Evolutionary conservation across 2,888 invertebrate genomes (phyloP).

Genomic region (Trypoxylon attenuatum): DNA sequence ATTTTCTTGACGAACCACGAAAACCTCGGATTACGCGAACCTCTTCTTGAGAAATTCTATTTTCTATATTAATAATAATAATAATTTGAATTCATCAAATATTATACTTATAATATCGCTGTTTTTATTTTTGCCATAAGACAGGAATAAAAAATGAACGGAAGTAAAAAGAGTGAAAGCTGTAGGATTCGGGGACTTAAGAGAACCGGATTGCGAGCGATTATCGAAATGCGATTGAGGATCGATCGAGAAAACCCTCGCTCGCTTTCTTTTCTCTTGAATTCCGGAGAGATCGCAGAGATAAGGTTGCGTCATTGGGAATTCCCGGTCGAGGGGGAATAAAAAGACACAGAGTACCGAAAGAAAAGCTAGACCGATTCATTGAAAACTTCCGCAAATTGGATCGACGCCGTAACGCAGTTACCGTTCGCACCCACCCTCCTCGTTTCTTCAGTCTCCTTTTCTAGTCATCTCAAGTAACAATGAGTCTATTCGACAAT

Average conservation of each 20-base stretch:
- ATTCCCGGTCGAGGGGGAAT: slow-evolving; percentile 17
- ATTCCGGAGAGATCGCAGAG: slow-evolving; percentile 15
- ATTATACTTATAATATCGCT: no score
- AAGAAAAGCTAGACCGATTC: slow-evolving; percentile 25
- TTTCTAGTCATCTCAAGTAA: background rate
- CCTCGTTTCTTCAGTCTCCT: background rate
- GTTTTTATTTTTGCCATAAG: no score
- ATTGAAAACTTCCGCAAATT: slow-evolving; percentile 49
- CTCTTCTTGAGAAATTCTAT: no score
- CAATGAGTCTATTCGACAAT: background rate
- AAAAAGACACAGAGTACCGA: slow-evolving; percentile 3
- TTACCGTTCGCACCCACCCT: slow-evolving; percentile 25
- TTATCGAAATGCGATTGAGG: slow-evolving; percentile 40
- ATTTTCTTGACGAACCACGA: slow-evolving; percentile 6
- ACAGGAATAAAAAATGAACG: no score
- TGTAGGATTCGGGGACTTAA: background rate
- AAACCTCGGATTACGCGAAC: background rate
- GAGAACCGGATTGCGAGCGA: slow-evolving; percentile 13
- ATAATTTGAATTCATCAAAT: no score
- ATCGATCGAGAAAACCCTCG: background rate
- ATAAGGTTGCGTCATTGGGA: slow-evolving; percentile 10
- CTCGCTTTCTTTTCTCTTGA: background rate
- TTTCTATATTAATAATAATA: no score
- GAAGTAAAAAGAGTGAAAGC: background rate
- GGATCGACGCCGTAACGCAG: slow-evolving; percentile 47